These are phyloP conservation scores for Hydrotaea cyrtoneurina DNA, from an alignment of 2,888 invertebrate genomes.

Conservation along the genomic window DNA sequence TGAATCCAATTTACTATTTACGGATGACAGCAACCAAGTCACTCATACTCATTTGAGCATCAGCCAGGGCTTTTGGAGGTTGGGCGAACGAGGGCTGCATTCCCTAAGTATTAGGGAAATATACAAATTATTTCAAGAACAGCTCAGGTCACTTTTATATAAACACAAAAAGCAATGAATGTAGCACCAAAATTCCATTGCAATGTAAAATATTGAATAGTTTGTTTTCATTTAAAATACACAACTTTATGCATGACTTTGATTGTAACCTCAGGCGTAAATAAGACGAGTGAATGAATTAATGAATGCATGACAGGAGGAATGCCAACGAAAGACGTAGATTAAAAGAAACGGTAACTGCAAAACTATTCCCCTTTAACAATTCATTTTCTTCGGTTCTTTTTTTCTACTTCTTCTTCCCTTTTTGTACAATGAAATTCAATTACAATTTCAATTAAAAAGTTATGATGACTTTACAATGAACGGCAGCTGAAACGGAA, in stretches of 20 bases:
- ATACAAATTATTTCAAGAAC: too few species aligned
- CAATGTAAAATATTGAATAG: neutral
- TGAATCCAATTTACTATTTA: too few species aligned
- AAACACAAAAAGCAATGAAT: too few species aligned
- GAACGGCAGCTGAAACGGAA: constrained; percentile 31
- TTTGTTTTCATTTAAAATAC: neutral
- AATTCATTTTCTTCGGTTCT: neutral
- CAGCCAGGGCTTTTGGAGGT: too few species aligned
- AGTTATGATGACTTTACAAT: constrained; percentile 38
- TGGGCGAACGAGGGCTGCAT: too few species aligned
- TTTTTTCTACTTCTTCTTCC: too few species aligned
- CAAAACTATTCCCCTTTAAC: neutral
- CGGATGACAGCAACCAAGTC: too few species aligned
- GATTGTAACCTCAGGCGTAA: neutral
- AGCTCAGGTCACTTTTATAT: too few species aligned
- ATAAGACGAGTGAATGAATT: neutral
- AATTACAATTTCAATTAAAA: constrained; percentile 43
- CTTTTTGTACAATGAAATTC: constrained; percentile 11
- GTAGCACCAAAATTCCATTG: too few species aligned
- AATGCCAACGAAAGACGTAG: too few species aligned
- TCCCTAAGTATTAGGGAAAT: too few species aligned
- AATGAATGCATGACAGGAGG: neutral
- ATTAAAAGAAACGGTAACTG: neutral
- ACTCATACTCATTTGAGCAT: too few species aligned
- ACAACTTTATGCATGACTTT: constrained; percentile 4